A percentile compares a stretch with the other conserved stretches of the same genome.
Conservation (phyloP, 1,140 invertebrate genomes). For the Cyclargus thomasi region DNA sequence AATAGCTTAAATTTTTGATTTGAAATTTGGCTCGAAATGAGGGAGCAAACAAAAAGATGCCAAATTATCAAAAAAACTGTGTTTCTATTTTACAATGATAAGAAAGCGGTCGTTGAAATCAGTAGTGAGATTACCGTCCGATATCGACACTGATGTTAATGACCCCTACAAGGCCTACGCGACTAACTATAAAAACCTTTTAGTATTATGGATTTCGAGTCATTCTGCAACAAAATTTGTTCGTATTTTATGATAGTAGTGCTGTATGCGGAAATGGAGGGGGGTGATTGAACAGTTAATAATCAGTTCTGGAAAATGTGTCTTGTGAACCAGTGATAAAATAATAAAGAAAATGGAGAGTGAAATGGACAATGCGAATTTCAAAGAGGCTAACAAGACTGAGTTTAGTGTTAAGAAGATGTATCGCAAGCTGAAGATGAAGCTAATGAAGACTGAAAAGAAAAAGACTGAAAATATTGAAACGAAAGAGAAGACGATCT, state of each 20-base stretch:
- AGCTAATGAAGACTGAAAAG: constrained; percentile 68
- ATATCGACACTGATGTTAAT: constrained; percentile 62
- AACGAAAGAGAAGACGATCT: constrained; percentile 59
- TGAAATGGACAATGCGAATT: constrained; percentile 60
- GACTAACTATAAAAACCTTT: constrained; percentile 70
- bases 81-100: constrained; percentile 32
- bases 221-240: constrained; percentile 62
- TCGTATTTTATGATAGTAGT: constrained; percentile 59
- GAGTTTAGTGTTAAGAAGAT: constrained; percentile 71
- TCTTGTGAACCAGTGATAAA: background rate
- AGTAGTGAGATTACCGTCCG: constrained; percentile 62
- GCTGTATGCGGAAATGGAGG: constrained; percentile 30
- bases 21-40: no score
- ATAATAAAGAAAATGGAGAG: constrained; percentile 46
- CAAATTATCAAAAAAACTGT: background rate
- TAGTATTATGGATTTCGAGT: constrained; percentile 60
- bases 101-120: constrained; percentile 55
- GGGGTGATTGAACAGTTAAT: constrained; percentile 19
- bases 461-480: constrained; percentile 55
- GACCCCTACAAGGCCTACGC: constrained; percentile 61
- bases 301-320: background rate
- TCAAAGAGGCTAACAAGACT: constrained; percentile 51
- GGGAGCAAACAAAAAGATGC: background rate
- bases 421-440: constrained; percentile 64
- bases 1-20: no score